Evolutionary conservation across 2,113 vertebrate genomes (phyloP), one percentile per base, ranked within the genome.

Genomic region (Chaenogobius annularis): DNA sequence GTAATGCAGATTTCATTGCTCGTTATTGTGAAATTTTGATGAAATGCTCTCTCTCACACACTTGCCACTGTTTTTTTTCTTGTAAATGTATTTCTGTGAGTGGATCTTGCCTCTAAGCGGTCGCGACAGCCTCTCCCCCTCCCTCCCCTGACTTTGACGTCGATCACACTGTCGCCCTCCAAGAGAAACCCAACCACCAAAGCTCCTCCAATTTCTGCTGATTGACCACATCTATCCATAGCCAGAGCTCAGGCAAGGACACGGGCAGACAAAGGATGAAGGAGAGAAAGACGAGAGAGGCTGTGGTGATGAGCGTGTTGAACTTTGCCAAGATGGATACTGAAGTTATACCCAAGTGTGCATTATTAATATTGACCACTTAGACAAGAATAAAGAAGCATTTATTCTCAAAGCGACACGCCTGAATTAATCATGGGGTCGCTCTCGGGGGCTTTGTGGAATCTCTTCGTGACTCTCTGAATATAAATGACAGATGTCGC

Each of bases 321-420:
- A 87, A 88, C 86, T 92, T 88, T 87, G 85, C 84, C 86, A 89
- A 91, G 88, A 90, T 75, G 67, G 75, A 87, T 87, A 79, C 81
- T 70, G 83, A 90, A 90, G 87, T 82, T 86, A 64, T 83, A 87
- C 73, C 75, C 71, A 31, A 23, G 13, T 71, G 52, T 93, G 77
- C 86, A 92, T 93, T 91, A 93, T 93, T 93, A 87, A 93, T 92
- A 85, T 79, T 78, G 85, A 82, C 87, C 86, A 86, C 86, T 90
- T 91, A 90, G 59, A 75, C 56, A 35, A 87, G 86, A 88, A 91
- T 92, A 92, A 93, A 92, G 88, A 82, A 74, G 78, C 87, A 82
- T 92, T 92, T 92, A 92, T 87, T 89, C 78, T 66, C 23, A 81
- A 72, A 87, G 81, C 86, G 89, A 85, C 85, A 76, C n/a, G 66